phyloP scores from a whole-genome alignment of 2,113 vertebrate genomes.

The Bostrychus sinensis region DNA sequence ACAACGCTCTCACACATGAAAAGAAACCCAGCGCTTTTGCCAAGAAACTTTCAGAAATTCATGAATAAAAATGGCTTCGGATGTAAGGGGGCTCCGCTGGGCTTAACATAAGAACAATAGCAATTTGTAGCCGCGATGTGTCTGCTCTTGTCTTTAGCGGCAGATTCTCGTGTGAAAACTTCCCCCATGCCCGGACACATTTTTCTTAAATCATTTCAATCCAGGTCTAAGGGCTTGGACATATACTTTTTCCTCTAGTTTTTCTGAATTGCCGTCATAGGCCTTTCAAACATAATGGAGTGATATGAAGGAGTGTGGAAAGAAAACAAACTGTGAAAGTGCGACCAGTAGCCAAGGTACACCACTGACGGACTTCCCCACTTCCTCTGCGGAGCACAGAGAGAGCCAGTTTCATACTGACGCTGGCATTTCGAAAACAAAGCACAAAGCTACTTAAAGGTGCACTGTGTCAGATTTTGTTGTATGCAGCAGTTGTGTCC shows the following conservation, averaged over 20 bases:
- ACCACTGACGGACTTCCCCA: constrained; percentile 30
- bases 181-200: neutral
- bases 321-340: constrained; percentile 55
- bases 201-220: neutral
- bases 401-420: no score
- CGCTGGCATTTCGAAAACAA: neutral
- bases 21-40: constrained; percentile 11
- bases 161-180: constrained; percentile 11
- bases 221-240: constrained; percentile 6
- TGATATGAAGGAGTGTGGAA: constrained; percentile 22
- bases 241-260: constrained; percentile 19
- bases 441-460: no score
- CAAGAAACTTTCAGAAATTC: constrained; percentile 15
- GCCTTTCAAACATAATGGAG: constrained; percentile 35
- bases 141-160: constrained; percentile 4
- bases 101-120: constrained; percentile 17
- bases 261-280: constrained; percentile 25
- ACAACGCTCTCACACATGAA: constrained; percentile 13
- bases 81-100: constrained; percentile 9
- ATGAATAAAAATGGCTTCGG: constrained; percentile 4
- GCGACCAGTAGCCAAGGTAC: constrained; percentile 50
- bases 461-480: no score
- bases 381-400: constrained; percentile 8
- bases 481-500: no score
- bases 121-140: constrained; percentile 1